phyloP scores from a whole-genome alignment of 2,888 invertebrate genomes.

The Agriopis marginaria region DNA sequence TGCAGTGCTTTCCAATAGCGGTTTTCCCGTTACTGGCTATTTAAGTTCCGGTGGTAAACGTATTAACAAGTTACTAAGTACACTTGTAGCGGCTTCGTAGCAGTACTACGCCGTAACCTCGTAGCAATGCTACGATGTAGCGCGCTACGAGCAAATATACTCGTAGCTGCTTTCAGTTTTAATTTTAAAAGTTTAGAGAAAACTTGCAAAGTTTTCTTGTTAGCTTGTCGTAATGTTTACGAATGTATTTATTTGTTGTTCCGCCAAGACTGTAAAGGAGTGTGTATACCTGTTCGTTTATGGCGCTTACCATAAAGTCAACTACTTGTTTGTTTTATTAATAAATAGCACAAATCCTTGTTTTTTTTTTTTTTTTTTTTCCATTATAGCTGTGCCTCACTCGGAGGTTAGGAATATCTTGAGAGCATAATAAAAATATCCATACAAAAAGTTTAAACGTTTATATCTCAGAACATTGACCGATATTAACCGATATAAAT shows the following conservation, averaged over 20 bases:
- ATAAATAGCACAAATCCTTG: background rate
- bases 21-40: slow-evolving; percentile 57
- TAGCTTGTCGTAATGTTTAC: slow-evolving; percentile 40
- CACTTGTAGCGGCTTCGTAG: slow-evolving; percentile 41
- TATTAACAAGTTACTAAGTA: slow-evolving; percentile 58
- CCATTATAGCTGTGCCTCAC: too few species aligned
- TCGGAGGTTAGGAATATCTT: too few species aligned
- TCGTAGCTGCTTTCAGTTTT: slow-evolving; percentile 53
- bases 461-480: too few species aligned
- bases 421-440: too few species aligned
- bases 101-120: slow-evolving; percentile 27
- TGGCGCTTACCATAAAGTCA: background rate
- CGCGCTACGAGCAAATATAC: slow-evolving; percentile 50
- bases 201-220: slow-evolving; percentile 56
- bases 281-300: background rate
- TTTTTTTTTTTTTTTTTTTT: too few species aligned
- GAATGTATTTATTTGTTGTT: slow-evolving; percentile 41
- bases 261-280: background rate
- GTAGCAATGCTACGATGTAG: slow-evolving; percentile 43
- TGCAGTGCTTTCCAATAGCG: background rate
- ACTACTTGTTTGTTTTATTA: background rate
- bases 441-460: too few species aligned
- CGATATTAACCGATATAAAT: too few species aligned
- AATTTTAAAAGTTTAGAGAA: slow-evolving; percentile 55
- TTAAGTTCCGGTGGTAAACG: slow-evolving; percentile 46